phyloP scores from a whole-genome alignment of 1,140 invertebrate genomes.

The Saccostrea echinata region DNA sequence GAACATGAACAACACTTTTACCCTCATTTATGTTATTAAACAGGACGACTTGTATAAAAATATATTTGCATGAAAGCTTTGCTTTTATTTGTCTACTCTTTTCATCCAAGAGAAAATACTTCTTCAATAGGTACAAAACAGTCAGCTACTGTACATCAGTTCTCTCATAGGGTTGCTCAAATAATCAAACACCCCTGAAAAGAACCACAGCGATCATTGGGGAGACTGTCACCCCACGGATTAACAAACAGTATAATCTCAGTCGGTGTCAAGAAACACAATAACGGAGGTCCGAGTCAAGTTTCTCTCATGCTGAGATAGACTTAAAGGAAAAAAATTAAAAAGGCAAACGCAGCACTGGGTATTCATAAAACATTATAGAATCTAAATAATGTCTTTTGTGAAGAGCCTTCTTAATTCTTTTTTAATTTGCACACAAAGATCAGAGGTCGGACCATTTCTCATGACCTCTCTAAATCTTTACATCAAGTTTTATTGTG shows the following conservation, averaged over 20 bases:
- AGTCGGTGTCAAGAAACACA: conserved; percentile 5
- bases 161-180: conserved; percentile 21
- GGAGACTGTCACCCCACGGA: background rate
- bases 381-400: background rate
- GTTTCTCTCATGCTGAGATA: conserved; percentile 24
- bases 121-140: conserved; percentile 1
- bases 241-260: conserved; percentile 20
- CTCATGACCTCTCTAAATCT: conserved; percentile 13
- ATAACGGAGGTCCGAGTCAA: background rate
- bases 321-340: conserved; percentile 11
- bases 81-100: background rate
- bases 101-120: background rate
- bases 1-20: too few relatives aligned
- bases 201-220: background rate
- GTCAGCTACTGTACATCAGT: background rate
- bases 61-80: background rate
- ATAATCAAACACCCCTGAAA: background rate
- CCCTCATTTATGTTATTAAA: too few relatives aligned
- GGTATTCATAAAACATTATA: background rate
- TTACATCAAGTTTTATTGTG: background rate
- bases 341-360: background rate
- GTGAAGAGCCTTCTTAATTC: background rate
- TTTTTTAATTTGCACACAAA: conserved; percentile 3
- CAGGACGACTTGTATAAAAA: too few relatives aligned
- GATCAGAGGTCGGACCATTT: conserved; percentile 6